Percentiles rank a stretch among this genome's conserved stretches.
phyloP scores from a whole-genome alignment of 2,888 invertebrate species.

The Eupeodes latifasciatus region DNA sequence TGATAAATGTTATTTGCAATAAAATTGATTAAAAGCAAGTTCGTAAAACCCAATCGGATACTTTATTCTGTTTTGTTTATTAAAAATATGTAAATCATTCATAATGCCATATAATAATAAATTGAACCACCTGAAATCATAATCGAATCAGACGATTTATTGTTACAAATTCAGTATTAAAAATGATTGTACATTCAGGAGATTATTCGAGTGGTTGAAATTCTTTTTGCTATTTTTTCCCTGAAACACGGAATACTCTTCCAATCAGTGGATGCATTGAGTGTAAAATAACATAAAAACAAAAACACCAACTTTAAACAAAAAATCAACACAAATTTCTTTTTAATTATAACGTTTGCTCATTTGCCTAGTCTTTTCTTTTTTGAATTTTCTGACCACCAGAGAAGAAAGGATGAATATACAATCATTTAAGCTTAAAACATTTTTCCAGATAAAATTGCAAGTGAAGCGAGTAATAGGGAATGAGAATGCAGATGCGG shows the following conservation, averaged over 20 bases:
- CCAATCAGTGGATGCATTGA: constrained; percentile 13
- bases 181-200: not conserved
- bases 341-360: constrained; percentile 57
- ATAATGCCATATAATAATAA: not conserved
- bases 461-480: constrained; percentile 50
- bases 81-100: constrained; percentile 2
- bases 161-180: not conserved
- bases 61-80: not conserved
- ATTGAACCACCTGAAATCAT: not conserved
- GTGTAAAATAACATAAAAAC: not conserved
- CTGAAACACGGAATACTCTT: not conserved
- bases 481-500: not conserved
- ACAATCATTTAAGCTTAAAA: constrained; percentile 45
- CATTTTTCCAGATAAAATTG: constrained; percentile 21
- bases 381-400: not conserved
- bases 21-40: too few relatives aligned
- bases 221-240: not conserved
- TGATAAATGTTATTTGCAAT: too few relatives aligned
- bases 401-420: constrained; percentile 11
- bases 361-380: constrained; percentile 49
- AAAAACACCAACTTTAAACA: not conserved
- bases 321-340: constrained; percentile 12
- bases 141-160: constrained; percentile 18
- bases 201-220: not conserved
- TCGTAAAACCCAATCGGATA: not conserved